These are phyloP conservation scores for Drosophila leontia DNA, from an alignment of 1,140 invertebrate species.

Conservation along the genomic window DNA sequence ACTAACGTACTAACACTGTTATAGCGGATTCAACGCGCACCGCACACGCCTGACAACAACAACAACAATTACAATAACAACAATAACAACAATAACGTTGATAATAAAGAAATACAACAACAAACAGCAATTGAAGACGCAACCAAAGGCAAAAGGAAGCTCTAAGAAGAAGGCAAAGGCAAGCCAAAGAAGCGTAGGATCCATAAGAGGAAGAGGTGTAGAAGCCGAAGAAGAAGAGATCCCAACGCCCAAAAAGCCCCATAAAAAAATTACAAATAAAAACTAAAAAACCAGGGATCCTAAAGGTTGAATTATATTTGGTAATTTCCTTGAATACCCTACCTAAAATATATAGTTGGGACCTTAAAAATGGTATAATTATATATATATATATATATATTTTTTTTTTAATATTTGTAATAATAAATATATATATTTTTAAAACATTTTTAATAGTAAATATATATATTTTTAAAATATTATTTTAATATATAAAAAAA, in stretches of 20 bases:
- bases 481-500: neutral
- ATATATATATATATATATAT: too few relatives aligned
- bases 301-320: neutral
- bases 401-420: too few relatives aligned
- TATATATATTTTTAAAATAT: too few relatives aligned
- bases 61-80: slow-evolving; percentile 34
- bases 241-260: slow-evolving; percentile 28
- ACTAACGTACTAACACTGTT: slow-evolving; percentile 85
- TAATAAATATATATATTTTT: too few relatives aligned
- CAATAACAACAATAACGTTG: slow-evolving; percentile 14
- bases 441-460: too few relatives aligned
- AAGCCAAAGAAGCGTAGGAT: slow-evolving; percentile 1
- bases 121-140: slow-evolving; percentile 61
- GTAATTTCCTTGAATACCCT: too few relatives aligned
- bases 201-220: neutral
- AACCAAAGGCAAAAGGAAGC: slow-evolving; percentile 47
- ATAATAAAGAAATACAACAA: slow-evolving; percentile 22
- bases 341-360: too few relatives aligned
- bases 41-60: slow-evolving; percentile 72
- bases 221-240: slow-evolving; percentile 18
- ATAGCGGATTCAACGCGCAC: slow-evolving; percentile 83
- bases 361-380: too few relatives aligned
- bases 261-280: neutral
- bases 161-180: slow-evolving; percentile 19
- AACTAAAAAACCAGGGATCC: neutral